Evolutionary conservation across 2,888 invertebrate genomes (phyloP), one percentile per base, ranked within the genome.

Genomic region (Hermaeophaga mercurialis): DNA sequence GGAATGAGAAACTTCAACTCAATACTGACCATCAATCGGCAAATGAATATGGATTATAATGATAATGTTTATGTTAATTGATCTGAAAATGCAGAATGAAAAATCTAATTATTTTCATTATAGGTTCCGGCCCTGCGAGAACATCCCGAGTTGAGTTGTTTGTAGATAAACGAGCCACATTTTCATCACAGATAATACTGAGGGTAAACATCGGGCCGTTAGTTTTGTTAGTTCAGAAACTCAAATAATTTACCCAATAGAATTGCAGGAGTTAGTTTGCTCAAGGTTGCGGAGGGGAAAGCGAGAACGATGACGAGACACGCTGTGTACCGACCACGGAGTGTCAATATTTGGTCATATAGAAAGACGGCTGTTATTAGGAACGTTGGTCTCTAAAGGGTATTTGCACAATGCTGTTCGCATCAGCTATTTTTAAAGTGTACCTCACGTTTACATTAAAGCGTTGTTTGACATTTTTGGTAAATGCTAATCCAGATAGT

Each of bases 181-280:
- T 76, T 76, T 76, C 76, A 76, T 77, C 76, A 76, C 75, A 74
- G 76, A 76, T 78, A 77, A 78, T 77, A 75, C 75, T 66, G 69
- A 71, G 68, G 64, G 75, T 71, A 78, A 77, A 78, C 74, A 77
- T 62, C 64, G 68, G 73, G 67, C 75, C 74, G 77, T 77, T 77
- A 75, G 76, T 76, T 77, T 75, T 78, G 76, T 78, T 78, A 77
- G 78, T 77, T 77, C 73, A 77, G 76, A 74, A 78, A 77, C 77
- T 78, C 77, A 77, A 78, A 77, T 78, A 77, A 78, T 78, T 77
- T 77, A 76, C 75, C 75, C 76, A 71, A 74, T 75, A 75, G 75
- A 73, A 74, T 73, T 73, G 74, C 74, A 73, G 58, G 53, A 54
- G 53, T 58, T 72, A 73, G 75, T 76, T 75, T 75, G 73, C 70